Evolutionary conservation across 2,797 vertebrate genomes (phyloP), one percentile per base, ranked within the genome.

Genomic region (Helarctos malayanus): DNA sequence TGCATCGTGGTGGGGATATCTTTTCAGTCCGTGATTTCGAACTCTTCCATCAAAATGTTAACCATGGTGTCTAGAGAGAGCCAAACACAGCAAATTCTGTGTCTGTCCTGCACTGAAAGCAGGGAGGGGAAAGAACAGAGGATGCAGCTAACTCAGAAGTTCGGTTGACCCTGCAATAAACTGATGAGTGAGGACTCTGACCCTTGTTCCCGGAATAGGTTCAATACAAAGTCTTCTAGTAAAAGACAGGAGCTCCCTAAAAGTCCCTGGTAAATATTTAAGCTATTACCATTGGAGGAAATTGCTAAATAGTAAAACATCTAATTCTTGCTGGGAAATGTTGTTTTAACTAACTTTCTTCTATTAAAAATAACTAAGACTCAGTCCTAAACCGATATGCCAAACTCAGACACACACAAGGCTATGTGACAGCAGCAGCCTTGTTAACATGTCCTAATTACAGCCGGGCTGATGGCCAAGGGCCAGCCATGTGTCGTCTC

Each of bases 181-280:
- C 95, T 90, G 56, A 29, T 56, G 65, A 87, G 29, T 65, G 95
- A 89, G 89, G 45, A 94, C 97, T 88, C 92, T 83, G 95, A 91
- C 76, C 95, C 16, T 0, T n/a, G 61, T 71, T 92, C 47, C 82
- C 3, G 57, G 87, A 96, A 88, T 0, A 69, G 38, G 16, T 32
- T 84, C 89, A 57, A 80, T 68, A 32, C 49, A 93, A 97, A 97
- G 56, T 91, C 79, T 63, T 75, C 32, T 27, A 25, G 65, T 90
- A 52, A 96, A 78, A 93, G 85, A 35, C 21, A 41, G 54, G 61
- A 65, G 35, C 45, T 89, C n/a, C 84, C 65, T 69, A 12, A 61
- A 94, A 91, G 52, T 57, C 35, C 91, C 89, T 96, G 82, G 97
- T 97, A 96, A 98, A 98, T 98, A 95, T 97, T 98, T 98, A 97